Conservation (phyloP, 2,113 vertebrate species). For the Eolophus roseicapilla region DNA sequence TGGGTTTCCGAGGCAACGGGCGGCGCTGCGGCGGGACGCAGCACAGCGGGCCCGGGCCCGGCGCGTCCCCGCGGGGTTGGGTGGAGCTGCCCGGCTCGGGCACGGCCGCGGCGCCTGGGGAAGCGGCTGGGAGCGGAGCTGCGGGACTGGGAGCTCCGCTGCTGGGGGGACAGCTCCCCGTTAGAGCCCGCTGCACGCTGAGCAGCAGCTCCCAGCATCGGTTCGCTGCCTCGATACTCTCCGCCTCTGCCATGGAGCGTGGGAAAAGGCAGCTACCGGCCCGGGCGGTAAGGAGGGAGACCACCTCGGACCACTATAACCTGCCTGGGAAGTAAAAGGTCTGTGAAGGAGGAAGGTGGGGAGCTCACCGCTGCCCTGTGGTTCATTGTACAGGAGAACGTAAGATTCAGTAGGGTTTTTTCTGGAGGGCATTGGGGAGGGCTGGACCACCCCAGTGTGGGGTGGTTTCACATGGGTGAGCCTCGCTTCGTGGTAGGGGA, state of each 20-base stretch:
- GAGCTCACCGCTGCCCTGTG: background rate
- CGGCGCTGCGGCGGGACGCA: background rate
- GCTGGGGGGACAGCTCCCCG: background rate
- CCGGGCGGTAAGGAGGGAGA: background rate
- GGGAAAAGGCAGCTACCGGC: background rate
- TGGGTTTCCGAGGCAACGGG: background rate
- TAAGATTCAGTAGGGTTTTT: background rate
- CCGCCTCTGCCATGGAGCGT: background rate
- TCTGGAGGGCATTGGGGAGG: background rate
- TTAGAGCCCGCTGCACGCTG: background rate
- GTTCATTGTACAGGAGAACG: background rate
- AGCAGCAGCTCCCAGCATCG: background rate
- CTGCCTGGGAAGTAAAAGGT: background rate
- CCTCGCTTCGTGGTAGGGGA: too few relatives aligned
- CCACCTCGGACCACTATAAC: accelerated
- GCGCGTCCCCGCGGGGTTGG: too few relatives aligned
- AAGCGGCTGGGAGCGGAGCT: background rate
- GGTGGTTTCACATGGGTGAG: background rate
- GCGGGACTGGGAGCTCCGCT: too few relatives aligned
- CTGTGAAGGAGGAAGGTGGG: too few relatives aligned
- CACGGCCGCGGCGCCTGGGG: background rate
- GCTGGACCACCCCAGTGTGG: background rate
- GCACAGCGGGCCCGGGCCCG: too few relatives aligned
- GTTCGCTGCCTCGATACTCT: background rate
- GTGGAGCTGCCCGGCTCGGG: background rate